Evolutionary conservation across 2,888 invertebrate species (phyloP).

Genomic region (Busseola fusca): DNA sequence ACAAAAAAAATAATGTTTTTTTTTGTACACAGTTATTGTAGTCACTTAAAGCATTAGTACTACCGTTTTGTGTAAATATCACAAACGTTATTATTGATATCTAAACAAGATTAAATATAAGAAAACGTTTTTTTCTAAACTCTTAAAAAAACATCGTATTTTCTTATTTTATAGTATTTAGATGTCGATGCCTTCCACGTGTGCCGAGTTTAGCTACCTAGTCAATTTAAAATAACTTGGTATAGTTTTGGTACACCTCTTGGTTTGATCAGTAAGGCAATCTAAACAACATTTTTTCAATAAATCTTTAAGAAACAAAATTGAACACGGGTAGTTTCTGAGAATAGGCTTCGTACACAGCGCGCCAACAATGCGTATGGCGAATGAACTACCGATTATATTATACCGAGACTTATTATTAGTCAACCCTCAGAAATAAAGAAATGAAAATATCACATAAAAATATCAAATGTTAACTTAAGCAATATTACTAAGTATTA

Average conservation of each 20-base stretch:
- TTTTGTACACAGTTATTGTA: no score
- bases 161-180: background rate
- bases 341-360: no score
- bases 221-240: background rate
- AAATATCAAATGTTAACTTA: no score
- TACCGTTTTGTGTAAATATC: background rate
- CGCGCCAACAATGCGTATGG: no score
- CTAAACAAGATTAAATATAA: background rate
- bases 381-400: no score
- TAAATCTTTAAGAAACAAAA: no score
- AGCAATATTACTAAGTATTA: no score
- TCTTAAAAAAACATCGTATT: background rate
- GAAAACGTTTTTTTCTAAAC: background rate
- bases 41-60: background rate
- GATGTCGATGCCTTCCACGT: background rate
- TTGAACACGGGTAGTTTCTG: no score
- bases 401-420: no score
- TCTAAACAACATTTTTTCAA: no score
- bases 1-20: background rate
- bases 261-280: background rate
- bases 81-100: background rate
- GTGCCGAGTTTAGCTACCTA: background rate
- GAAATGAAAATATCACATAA: no score
- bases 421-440: no score
- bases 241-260: background rate